Evolutionary conservation across 2,113 vertebrate genomes (phyloP).

Genomic region (Hemichromis elongatus): DNA sequence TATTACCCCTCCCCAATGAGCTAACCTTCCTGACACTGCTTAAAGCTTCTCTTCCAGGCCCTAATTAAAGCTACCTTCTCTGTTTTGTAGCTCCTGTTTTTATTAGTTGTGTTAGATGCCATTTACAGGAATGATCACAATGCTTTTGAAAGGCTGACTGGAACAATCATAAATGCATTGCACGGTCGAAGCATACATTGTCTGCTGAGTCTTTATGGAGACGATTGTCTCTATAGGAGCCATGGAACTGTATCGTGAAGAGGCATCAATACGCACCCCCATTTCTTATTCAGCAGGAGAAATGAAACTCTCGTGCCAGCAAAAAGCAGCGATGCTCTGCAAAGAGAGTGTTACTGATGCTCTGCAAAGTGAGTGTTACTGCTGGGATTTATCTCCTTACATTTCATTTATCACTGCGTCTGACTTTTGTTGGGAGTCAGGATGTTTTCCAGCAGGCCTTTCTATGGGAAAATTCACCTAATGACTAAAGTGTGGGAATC

Average conservation of each 20-base stretch:
- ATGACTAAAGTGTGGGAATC: neutral
- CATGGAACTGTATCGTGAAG: neutral
- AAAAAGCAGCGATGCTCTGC: neutral
- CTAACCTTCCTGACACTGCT: conserved; percentile 23
- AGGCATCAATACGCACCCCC: neutral
- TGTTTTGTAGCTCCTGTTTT: neutral
- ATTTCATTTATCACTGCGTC: neutral
- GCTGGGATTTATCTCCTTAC: neutral
- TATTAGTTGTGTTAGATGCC: neutral
- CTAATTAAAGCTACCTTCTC: conserved; percentile 22
- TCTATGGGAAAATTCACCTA: neutral
- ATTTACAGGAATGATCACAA: neutral
- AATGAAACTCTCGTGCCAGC: neutral
- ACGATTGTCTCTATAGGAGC: neutral
- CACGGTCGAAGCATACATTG: neutral
- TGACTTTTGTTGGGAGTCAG: neutral
- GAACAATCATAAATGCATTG: neutral
- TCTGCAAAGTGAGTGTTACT: neutral
- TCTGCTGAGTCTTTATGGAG: neutral
- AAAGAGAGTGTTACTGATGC: neutral
- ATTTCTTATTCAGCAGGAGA: neutral
- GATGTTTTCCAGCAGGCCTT: neutral
- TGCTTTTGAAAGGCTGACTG: neutral
- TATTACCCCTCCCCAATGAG: conserved; percentile 39
- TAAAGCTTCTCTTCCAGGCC: conserved; percentile 3